Conservation (phyloP, 2,113 vertebrate species). For the Gila orcuttii region DNA sequence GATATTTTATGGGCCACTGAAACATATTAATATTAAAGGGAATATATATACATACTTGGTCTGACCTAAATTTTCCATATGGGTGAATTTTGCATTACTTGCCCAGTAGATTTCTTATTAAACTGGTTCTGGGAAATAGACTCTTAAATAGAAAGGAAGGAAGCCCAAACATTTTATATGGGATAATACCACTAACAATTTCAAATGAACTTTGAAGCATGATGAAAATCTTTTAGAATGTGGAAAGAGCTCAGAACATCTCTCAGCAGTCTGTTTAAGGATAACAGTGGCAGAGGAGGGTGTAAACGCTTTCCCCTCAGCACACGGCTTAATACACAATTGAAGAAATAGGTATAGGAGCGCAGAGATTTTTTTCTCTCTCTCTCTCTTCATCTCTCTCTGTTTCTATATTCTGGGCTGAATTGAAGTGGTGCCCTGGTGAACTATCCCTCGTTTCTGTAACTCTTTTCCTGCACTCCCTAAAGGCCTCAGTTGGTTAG, state of each 20-base stretch:
- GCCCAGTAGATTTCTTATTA: constrained; percentile 15
- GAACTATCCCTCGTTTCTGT: constrained; percentile 26
- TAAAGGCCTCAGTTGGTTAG: constrained; percentile 52
- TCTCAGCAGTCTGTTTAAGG: constrained; percentile 24
- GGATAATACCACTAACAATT: constrained; percentile 10
- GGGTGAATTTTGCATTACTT: constrained; percentile 17
- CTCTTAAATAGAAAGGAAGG: background rate
- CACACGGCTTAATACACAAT: constrained; percentile 17
- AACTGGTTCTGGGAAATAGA: constrained; percentile 5
- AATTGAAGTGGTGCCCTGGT: constrained; percentile 35
- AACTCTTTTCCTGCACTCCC: constrained; percentile 27
- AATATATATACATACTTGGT: constrained; percentile 24
- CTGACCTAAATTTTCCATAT: constrained; percentile 27
- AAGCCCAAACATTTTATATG: background rate
- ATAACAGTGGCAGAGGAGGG: background rate
- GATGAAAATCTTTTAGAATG: constrained; percentile 8
- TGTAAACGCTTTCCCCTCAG: constrained; percentile 1
- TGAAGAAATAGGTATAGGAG: constrained; percentile 6
- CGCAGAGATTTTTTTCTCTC: background rate
- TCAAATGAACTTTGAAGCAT: constrained; percentile 11
- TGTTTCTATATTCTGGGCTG: constrained; percentile 14
- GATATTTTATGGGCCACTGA: constrained; percentile 24
- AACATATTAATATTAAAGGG: constrained; percentile 26
- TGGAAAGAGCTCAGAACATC: constrained; percentile 9
- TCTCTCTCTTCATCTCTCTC: constrained; percentile 1